phyloP scores from a whole-genome alignment of 53 echinoderm and acorn worm species.

The Holothuria leucospilota region DNA sequence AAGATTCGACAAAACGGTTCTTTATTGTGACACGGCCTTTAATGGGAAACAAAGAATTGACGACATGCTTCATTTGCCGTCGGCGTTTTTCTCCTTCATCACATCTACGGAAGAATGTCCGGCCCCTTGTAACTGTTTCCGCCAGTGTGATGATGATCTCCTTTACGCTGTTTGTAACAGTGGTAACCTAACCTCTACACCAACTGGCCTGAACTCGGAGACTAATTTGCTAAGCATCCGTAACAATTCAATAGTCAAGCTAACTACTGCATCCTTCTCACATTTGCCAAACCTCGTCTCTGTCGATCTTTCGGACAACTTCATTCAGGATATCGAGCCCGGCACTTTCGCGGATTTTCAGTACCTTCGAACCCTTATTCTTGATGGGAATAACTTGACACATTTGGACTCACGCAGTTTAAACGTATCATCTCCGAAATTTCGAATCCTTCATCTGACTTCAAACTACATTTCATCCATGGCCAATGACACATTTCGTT shows the following conservation, averaged over 20 bases:
- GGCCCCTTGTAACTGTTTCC: not conserved
- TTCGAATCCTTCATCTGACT: not conserved
- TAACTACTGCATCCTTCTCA: not conserved
- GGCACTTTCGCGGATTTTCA: constrained; percentile 36
- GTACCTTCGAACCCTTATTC: constrained; percentile 34
- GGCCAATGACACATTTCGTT: not conserved
- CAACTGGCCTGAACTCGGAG: not conserved
- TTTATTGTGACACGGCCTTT: not conserved
- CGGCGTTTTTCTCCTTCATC: not conserved
- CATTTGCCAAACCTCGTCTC: constrained; percentile 29
- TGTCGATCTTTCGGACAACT: constrained; percentile 44
- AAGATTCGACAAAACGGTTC: not conserved
- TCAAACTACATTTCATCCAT: not conserved
- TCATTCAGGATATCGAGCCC: constrained; percentile 24
- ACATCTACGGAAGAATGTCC: not conserved
- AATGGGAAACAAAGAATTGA: not conserved
- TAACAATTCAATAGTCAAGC: not conserved
- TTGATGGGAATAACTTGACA: constrained; percentile 39
- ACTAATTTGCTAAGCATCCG: not conserved
- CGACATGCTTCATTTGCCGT: not conserved
- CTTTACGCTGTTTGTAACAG: not conserved
- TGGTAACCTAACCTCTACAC: not conserved
- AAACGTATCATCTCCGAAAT: not conserved
- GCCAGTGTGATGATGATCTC: not conserved
- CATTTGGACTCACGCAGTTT: constrained; percentile 8